Percentiles rank a stretch among this genome's conserved stretches.
Evolutionary conservation across 37 sponge, comb jelly and placozoan genomes (phyloP).

Genomic region (Trichoplax adhaerens): DNA sequence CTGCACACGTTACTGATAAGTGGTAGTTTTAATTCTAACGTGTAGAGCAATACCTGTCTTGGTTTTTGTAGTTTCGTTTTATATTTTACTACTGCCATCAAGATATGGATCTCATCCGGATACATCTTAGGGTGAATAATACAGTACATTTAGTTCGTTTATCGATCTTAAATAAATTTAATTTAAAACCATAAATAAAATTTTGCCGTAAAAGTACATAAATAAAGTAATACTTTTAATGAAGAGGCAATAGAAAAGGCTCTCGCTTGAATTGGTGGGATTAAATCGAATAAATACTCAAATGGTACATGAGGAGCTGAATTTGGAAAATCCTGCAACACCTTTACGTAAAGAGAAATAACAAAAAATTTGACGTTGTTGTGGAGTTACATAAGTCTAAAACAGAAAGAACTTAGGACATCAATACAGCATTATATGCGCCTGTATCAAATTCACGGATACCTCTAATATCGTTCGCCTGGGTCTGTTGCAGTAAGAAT

Average conservation of each 20-base stretch:
- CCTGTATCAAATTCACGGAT: background rate
- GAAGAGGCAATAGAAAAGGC: slow-evolving; percentile 97
- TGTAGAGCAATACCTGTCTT: slow-evolving; percentile 22
- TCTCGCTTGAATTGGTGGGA: slow-evolving; percentile 74
- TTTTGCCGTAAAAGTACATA: too few relatives aligned
- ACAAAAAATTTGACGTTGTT: too few relatives aligned
- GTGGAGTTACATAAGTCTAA: too few relatives aligned
- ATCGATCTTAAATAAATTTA: too few relatives aligned
- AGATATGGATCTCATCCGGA: slow-evolving; percentile 41
- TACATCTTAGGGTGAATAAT: slow-evolving; percentile 18
- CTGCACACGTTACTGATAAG: background rate
- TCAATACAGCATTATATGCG: background rate
- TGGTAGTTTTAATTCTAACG: too few relatives aligned
- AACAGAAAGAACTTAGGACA: too few relatives aligned
- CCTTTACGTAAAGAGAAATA: slow-evolving; percentile 11
- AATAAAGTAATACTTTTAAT: slow-evolving; percentile 9
- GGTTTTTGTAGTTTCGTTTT: slow-evolving; percentile 55
- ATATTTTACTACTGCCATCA: slow-evolving; percentile 77
- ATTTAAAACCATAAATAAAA: too few relatives aligned
- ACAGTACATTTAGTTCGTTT: too few relatives aligned
- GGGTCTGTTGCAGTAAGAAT: slow-evolving; percentile 71
- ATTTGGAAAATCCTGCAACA: slow-evolving; percentile 73
- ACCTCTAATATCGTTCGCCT: slow-evolving; percentile 77
- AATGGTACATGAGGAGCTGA: slow-evolving; percentile 43
- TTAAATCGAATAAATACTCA: slow-evolving; percentile 71